Conservation (phyloP, 2,113 vertebrate species). For the Menidia beryllina region DNA sequence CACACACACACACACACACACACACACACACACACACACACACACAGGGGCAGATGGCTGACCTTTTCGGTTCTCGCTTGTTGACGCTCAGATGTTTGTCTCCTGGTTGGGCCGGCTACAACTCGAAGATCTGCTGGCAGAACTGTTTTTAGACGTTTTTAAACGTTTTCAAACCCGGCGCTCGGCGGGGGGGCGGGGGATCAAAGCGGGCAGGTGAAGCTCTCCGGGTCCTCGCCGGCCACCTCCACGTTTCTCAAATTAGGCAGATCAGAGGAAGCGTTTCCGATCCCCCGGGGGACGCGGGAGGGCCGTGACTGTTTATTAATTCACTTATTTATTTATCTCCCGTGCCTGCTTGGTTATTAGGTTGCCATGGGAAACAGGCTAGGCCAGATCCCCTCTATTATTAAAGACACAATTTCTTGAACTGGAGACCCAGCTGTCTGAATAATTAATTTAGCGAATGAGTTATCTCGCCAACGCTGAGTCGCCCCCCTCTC, state of each 20-base stretch:
- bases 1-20: not conserved
- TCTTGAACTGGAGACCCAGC: constrained; percentile 85
- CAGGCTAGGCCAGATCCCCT: constrained; percentile 79
- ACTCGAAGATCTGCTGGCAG: not conserved
- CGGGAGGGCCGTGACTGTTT: constrained; percentile 79
- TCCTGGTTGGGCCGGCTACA: constrained; percentile 24
- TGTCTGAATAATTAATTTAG: constrained; percentile 87
- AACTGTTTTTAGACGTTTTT: not conserved
- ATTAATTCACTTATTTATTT: constrained; percentile 89
- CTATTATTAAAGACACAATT: constrained; percentile 86
- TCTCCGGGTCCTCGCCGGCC: not conserved
- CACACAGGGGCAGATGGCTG: constrained; percentile 71
- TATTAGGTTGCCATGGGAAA: constrained; percentile 87
- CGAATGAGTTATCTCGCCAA: constrained; percentile 83
- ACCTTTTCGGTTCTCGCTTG: constrained; percentile 62
- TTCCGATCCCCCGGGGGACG: constrained; percentile 60
- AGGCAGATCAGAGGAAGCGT: constrained; percentile 69
- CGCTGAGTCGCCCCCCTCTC: constrained; percentile 65
- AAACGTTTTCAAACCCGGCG: not conserved
- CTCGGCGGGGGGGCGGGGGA: not conserved
- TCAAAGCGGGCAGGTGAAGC: not conserved
- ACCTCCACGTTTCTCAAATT: constrained; percentile 61
- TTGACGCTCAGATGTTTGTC: constrained; percentile 41
- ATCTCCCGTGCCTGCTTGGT: constrained; percentile 81
- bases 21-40: constrained; percentile 24